A percentile compares a stretch with the other conserved stretches of the same genome.
Evolutionary conservation across 2,113 vertebrate genomes (phyloP).

Genomic region (Cebus imitator): DNA sequence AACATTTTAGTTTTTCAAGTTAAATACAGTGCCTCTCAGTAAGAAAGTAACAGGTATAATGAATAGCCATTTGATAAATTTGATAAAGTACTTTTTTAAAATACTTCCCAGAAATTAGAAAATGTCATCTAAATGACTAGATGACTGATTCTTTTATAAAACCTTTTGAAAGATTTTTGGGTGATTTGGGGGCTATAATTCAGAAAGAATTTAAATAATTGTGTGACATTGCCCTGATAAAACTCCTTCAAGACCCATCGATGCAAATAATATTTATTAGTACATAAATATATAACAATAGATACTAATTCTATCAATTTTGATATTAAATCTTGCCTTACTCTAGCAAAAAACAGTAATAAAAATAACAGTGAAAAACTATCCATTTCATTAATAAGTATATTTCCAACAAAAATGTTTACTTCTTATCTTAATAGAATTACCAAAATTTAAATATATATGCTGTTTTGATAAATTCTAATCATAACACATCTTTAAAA

Average conservation of each 20-base stretch:
- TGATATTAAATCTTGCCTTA: neutral
- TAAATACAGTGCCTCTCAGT: neutral
- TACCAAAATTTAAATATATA: neutral
- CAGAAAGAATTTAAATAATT: neutral
- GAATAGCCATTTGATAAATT: neutral
- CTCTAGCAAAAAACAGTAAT: neutral
- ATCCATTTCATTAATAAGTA: neutral
- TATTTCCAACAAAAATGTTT: constrained; percentile 14
- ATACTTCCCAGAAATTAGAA: neutral
- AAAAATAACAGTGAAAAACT: neutral
- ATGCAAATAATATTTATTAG: neutral
- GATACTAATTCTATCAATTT: neutral
- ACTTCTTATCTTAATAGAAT: neutral
- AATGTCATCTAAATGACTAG: neutral
- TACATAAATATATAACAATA: neutral
- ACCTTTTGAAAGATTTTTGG: neutral
- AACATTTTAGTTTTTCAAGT: neutral
- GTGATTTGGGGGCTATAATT: neutral
- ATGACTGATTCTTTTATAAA: neutral
- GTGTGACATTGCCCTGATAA: neutral
- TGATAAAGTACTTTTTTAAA: neutral
- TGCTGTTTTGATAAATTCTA: neutral
- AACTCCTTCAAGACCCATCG: neutral
- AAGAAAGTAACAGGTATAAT: neutral
- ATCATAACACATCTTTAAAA: neutral